Evolutionary conservation across 2,797 vertebrate genomes (phyloP).

Genomic region (Iguana delicatissima): DNA sequence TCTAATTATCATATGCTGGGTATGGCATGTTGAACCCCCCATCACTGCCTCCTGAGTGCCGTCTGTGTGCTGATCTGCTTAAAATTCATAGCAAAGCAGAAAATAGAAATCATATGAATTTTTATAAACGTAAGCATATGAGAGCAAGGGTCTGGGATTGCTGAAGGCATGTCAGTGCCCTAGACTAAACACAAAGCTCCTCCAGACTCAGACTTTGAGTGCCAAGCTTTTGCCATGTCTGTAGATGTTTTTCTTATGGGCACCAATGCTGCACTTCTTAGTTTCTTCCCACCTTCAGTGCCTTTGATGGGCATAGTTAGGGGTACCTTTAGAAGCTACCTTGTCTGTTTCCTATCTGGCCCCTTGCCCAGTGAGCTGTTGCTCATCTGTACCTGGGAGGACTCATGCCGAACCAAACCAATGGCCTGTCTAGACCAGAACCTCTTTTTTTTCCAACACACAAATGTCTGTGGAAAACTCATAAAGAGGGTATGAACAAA

Average conservation of each 20-base stretch:
- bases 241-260: not conserved
- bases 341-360: not conserved
- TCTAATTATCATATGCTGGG: constrained; percentile 14
- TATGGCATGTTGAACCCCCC: not conserved
- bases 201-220: not conserved
- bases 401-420: not conserved
- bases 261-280: not conserved
- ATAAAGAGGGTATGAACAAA: too few relatives aligned
- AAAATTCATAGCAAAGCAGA: constrained; percentile 4
- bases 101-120: constrained; percentile 34
- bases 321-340: too few relatives aligned
- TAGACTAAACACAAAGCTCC: not conserved
- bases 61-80: not conserved
- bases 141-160: not conserved
- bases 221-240: not conserved
- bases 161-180: constrained; percentile 10
- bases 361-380: not conserved
- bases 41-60: not conserved
- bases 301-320: too few relatives aligned
- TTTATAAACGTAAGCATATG: not conserved
- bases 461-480: too few relatives aligned
- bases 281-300: not conserved
- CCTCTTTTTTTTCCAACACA: not conserved
- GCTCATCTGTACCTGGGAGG: not conserved
- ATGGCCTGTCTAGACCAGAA: too few relatives aligned